A percentile compares a stretch with the other conserved stretches of the same genome.
Evolutionary conservation across 2,797 vertebrate species (phyloP).

Genomic region (Gorsachius magnificus): DNA sequence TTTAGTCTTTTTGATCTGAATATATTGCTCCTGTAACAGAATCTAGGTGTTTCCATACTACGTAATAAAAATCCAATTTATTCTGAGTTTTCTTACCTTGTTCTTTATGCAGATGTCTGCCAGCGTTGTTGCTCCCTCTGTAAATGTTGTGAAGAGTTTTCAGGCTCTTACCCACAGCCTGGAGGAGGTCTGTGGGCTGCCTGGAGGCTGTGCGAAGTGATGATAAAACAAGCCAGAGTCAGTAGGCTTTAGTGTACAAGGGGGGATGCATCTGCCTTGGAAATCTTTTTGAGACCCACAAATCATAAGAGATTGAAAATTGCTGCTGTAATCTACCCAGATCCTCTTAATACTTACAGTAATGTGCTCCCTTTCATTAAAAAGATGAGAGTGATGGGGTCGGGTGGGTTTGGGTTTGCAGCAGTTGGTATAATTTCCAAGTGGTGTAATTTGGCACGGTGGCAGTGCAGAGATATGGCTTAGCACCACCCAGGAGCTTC

Average conservation of each 20-base stretch:
- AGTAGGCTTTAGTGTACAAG: not conserved
- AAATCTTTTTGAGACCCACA: not conserved
- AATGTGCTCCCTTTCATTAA: not conserved
- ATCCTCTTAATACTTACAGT: not conserved
- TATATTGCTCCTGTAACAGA: not conserved
- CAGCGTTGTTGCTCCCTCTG: not conserved
- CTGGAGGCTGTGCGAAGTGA: not conserved
- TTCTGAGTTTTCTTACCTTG: not conserved
- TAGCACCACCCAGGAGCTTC: not conserved
- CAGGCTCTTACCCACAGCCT: not conserved
- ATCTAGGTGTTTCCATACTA: not conserved
- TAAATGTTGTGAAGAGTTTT: not conserved
- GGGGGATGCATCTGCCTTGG: not conserved
- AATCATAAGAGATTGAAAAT: not conserved
- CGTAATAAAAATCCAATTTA: not conserved
- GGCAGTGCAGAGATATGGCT: not conserved
- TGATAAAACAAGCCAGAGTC: not conserved
- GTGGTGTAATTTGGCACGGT: not conserved
- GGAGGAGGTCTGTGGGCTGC: not conserved
- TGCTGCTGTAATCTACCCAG: not conserved
- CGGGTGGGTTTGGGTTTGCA: not conserved
- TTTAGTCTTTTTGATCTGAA: not conserved
- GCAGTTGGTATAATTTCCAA: not conserved
- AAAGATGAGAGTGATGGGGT: not conserved
- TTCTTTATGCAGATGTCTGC: not conserved